phyloP scores from a whole-genome alignment of 2,888 invertebrate species.

The Alcis repandata region DNA sequence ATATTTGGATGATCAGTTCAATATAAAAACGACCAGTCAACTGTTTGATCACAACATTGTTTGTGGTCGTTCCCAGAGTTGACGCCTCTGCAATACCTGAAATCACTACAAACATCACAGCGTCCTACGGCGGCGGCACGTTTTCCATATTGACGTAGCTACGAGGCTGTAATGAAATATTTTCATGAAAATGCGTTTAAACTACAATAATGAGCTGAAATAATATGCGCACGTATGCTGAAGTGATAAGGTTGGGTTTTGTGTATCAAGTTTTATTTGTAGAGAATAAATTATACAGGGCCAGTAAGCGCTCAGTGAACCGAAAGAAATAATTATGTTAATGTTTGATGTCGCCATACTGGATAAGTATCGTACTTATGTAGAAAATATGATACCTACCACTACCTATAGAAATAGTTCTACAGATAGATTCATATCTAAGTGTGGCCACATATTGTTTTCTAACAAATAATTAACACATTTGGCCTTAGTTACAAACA shows the following conservation, averaged over 20 bases:
- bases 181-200: constrained; percentile 45
- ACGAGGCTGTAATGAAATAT: constrained; percentile 42
- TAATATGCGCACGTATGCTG: constrained; percentile 26
- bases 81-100: neutral
- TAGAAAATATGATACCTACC: constrained; percentile 2
- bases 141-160: constrained; percentile 37
- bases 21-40: neutral
- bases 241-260: constrained; percentile 25
- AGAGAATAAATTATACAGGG: constrained; percentile 46
- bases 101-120: neutral
- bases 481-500: too few species aligned
- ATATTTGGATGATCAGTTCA: neutral
- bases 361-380: constrained; percentile 31
- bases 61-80: neutral
- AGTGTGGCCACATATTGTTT: too few species aligned
- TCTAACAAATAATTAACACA: too few species aligned
- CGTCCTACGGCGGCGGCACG: constrained; percentile 3
- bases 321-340: constrained; percentile 52
- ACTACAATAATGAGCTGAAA: constrained; percentile 45
- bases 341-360: constrained; percentile 48
- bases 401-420: neutral
- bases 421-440: too few species aligned
- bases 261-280: constrained; percentile 34
- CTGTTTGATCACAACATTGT: neutral
- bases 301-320: constrained; percentile 47